phyloP scores from a whole-genome alignment of 2,888 invertebrate species.

The Drosophila neonasuta region DNA sequence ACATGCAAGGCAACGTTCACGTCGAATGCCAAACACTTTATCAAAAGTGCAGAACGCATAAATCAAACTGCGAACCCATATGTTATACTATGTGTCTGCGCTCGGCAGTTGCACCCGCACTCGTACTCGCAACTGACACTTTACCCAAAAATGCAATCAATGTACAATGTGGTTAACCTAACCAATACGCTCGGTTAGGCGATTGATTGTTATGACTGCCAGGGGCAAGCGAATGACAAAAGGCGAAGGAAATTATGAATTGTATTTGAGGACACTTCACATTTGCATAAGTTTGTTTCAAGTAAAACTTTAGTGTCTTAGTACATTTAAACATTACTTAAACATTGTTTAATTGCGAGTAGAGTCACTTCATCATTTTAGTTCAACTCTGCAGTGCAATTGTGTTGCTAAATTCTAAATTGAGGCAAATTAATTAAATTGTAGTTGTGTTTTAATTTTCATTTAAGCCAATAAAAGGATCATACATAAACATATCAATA shows the following conservation, averaged over 20 bases:
- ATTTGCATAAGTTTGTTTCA: background rate
- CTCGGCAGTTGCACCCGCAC: conserved; percentile 9
- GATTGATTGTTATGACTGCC: conserved; percentile 15
- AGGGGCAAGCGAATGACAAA: background rate
- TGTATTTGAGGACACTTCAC: background rate
- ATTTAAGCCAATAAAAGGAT: no score
- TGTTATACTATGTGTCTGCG: conserved; percentile 12
- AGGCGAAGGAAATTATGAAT: background rate
- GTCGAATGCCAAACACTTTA: conserved; percentile 67
- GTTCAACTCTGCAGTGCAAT: no score
- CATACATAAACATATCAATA: no score
- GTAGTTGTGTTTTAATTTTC: no score
- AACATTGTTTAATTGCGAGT: no score
- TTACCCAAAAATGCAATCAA: conserved; percentile 50
- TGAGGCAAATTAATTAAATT: no score
- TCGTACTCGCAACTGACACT: conserved; percentile 41
- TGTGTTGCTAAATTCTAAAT: no score
- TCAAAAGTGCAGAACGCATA: conserved; percentile 67
- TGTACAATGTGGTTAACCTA: conserved; percentile 46
- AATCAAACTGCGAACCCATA: conserved; percentile 52
- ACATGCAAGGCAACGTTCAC: conserved; percentile 34
- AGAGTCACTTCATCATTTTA: no score
- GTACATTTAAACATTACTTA: background rate
- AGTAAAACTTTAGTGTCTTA: background rate
- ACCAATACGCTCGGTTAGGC: conserved; percentile 44